Base-by-base conservation (phyloP, 2,797 vertebrate species). In the Phataginus tetradactyla region DNA sequence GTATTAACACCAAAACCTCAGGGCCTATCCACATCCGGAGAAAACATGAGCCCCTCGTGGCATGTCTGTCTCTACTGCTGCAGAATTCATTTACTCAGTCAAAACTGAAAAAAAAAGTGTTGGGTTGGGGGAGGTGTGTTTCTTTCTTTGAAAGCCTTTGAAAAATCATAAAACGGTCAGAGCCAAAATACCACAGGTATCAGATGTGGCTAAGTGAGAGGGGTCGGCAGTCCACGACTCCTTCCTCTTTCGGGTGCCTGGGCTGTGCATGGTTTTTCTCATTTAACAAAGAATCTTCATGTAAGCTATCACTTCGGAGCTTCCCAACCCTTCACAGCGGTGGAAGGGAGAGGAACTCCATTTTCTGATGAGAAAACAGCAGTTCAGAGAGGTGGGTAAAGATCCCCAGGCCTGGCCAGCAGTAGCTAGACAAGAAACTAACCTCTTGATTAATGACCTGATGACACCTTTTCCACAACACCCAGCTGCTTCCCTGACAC, bases 221-320 rank as follows among this genome's bases (percentile, higher is more conserved):
- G 39, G 0, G 23, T 1, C 5, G 84, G 12, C 0, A 0, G 20
- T 14, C 14, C 0, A 12, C 1, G 34, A 25, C 29, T 1, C 25
- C 53, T 4, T 7, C 64, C 51, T 53, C 34, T 74, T 9, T 0
- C 2, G 21, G 39, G 51, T 9, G 3, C 12, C 27, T 39, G 20
- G 7, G 78, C n/a, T 6, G 7, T 6, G 11, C 0, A 1, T 13
- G 0, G 59, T 1, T 29, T 32, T 29, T 6, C 15, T 5, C 3
- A 15, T 11, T 21, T 7, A 18, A 11, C 32, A 8, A 15, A 72
- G 49, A 57, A 1, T 27, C 66, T 17, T 25, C 45, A 17, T 0
- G 13, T 0, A 5, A 13, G 78, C 42, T 42, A 25, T 17, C 5
- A 25, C 25, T 25, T 29, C 4, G 4, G 68, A 63, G 51, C 72